A percentile compares a stretch with the other conserved stretches of the same genome.
phyloP scores from a whole-genome alignment of 2,113 vertebrate genomes.

The Clupea harengus region DNA sequence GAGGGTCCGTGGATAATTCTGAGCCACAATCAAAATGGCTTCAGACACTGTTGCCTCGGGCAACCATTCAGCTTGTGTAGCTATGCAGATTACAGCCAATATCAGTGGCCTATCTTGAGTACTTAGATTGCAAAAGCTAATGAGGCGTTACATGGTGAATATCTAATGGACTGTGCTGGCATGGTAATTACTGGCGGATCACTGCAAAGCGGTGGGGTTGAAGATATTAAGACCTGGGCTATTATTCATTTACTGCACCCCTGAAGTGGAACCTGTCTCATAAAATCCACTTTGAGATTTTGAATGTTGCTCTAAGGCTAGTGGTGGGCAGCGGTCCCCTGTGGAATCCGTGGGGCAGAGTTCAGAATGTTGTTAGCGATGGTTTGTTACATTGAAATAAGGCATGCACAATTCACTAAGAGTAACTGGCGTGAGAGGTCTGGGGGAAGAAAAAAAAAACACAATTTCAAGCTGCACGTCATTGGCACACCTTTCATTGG shows the following conservation, averaged over 20 bases:
- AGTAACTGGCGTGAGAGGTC: background rate
- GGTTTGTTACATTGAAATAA: background rate
- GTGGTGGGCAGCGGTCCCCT: background rate
- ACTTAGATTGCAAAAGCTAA: constrained; percentile 52
- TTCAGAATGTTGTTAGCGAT: background rate
- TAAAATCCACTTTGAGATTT: background rate
- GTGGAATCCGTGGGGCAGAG: background rate
- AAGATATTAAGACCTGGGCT: constrained; percentile 42
- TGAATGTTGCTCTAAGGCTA: background rate
- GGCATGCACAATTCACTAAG: background rate
- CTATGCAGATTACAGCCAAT: constrained; percentile 41
- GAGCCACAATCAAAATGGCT: constrained; percentile 37
- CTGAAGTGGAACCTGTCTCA: constrained; percentile 30
- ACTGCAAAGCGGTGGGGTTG: constrained; percentile 35
- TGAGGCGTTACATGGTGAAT: constrained; percentile 53
- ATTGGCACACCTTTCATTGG: background rate
- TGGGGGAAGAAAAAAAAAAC: background rate
- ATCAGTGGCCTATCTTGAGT: constrained; percentile 48
- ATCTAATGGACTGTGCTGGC: constrained; percentile 54
- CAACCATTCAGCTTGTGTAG: constrained; percentile 42
- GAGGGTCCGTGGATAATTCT: constrained; percentile 18
- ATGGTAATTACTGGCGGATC: constrained; percentile 52
- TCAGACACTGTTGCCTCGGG: constrained; percentile 45
- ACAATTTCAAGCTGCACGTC: background rate
- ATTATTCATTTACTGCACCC: constrained; percentile 48